Evolutionary conservation across 2,888 invertebrate species (phyloP), one percentile per base, ranked within the genome.

Genomic region (Mythimna impura): DNA sequence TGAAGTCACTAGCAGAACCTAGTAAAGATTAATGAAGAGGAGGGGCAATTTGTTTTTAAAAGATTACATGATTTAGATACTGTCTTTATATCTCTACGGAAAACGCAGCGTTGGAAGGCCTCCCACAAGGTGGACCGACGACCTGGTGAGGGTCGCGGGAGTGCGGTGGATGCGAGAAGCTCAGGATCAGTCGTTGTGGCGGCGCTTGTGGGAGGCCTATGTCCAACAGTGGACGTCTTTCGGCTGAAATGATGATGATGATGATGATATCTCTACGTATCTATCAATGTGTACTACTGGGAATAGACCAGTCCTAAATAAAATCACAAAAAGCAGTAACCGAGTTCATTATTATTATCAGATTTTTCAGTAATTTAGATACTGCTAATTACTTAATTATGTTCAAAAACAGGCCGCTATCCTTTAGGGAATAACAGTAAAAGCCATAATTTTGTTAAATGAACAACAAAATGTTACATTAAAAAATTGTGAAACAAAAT

Each of bases 381-480:
- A 69, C 34, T 40, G 43, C 2, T 68, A 54, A 64, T 60, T 47
- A 62, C 62, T 12, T 62, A 65, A 69, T 76, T 40, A 55, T 30
- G 43, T 10, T 1, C 63, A 22, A 55, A 81, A 62, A 61, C 17
- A 36, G 67, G 43, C 12, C 47, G 9, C 63, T 34, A 55, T 55
- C 66, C 66, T 63, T 10, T 0, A 43, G 63, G n/a, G 81, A 54
- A n/a, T 36, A 64, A 70, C 63, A 71, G 22, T 58, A 22, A 68
- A 80, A 63, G 20, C 54, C 14, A 6, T 40, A 34, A 65, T 67
- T 71, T 65, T 67, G 60, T 71, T 71, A 71, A 67, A 77, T 61
- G 55, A 47, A 71, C 50, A 57, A 63, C 63, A 70, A 57, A 79
- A 76, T 60, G 52, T 61, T 12, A 76, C 10, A 47, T 50, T 67